These are phyloP conservation scores for Zaprionus ghesquierei DNA, from an alignment of 1,140 invertebrate species.

Conservation along the genomic window DNA sequence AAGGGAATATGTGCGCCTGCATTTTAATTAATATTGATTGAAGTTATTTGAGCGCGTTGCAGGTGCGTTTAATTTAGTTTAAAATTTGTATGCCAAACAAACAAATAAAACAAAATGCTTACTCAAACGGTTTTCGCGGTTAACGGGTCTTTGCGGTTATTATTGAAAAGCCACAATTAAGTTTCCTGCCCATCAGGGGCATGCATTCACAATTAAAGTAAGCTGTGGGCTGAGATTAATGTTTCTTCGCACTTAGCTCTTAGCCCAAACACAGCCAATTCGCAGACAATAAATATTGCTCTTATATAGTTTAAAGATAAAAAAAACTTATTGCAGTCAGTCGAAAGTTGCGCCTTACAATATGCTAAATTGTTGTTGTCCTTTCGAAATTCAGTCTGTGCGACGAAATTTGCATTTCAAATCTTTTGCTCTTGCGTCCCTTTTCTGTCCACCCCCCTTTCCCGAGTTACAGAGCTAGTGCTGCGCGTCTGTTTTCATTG, in stretches of 20 bases:
- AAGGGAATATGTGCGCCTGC: constrained; percentile 60
- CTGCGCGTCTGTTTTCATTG: constrained; percentile 40
- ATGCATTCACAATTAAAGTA: neutral
- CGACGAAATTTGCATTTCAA: constrained; percentile 64
- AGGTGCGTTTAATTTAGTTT: constrained; percentile 43
- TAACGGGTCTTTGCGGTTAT: neutral
- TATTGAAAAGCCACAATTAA: neutral
- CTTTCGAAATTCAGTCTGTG: neutral
- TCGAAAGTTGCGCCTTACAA: neutral
- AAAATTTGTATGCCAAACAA: constrained; percentile 39
- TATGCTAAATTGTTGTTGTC: constrained; percentile 7
- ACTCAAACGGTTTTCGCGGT: neutral
- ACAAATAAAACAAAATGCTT: constrained; percentile 6
- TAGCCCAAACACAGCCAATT: neutral
- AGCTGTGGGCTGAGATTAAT: neutral
- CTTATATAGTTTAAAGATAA: neutral
- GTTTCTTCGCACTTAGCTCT: neutral
- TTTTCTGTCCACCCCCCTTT: neutral
- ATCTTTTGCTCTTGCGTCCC: constrained; percentile 18
- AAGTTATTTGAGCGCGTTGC: constrained; percentile 43
- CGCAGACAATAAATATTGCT: neutral
- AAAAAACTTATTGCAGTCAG: constrained; percentile 8
- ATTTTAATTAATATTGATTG: constrained; percentile 81
- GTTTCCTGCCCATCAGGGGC: neutral
- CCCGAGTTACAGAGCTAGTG: neutral